phyloP scores from a whole-genome alignment of 2,888 invertebrate genomes.

The Pseudanteris insignis region DNA sequence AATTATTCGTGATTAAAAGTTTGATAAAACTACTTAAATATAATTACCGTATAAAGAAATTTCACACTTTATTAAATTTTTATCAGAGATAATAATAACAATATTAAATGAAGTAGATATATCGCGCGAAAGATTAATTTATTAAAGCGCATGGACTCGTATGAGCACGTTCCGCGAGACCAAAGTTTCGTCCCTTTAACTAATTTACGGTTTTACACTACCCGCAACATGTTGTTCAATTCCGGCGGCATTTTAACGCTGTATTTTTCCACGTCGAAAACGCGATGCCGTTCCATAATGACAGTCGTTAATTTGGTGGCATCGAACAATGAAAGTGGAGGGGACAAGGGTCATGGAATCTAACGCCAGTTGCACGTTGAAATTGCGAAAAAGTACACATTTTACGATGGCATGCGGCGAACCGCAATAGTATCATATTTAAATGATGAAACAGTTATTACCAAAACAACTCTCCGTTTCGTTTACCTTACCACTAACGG shows the following conservation, averaged over 20 bases:
- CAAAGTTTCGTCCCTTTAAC: not conserved
- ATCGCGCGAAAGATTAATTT: not conserved
- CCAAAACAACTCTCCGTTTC: conserved; percentile 33
- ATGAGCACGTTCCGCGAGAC: not conserved
- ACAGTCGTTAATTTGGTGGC: conserved; percentile 37
- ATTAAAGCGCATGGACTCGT: not conserved
- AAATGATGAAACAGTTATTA: conserved; percentile 46
- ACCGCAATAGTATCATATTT: conserved; percentile 37
- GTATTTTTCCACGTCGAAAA: conserved; percentile 14
- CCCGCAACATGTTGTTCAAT: conserved; percentile 9
- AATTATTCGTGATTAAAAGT: conserved; percentile 25
- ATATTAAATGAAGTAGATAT: too few species aligned
- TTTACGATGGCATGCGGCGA: conserved; percentile 32
- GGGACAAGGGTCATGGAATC: conserved; percentile 17
- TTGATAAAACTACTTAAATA: conserved; percentile 13
- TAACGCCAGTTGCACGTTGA: conserved; percentile 25
- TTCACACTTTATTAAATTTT: conserved; percentile 4
- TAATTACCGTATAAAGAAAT: conserved; percentile 19
- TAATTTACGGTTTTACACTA: conserved; percentile 12
- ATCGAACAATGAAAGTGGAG: too few species aligned
- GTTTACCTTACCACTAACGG: too few species aligned
- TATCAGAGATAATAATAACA: too few species aligned
- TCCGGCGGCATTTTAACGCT: conserved; percentile 2
- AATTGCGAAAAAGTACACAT: conserved; percentile 34
- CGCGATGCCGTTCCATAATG: conserved; percentile 28